These are phyloP conservation scores for Cheirogaleus medius DNA, from an alignment of 2,113 vertebrate species.

Conservation along the genomic window DNA sequence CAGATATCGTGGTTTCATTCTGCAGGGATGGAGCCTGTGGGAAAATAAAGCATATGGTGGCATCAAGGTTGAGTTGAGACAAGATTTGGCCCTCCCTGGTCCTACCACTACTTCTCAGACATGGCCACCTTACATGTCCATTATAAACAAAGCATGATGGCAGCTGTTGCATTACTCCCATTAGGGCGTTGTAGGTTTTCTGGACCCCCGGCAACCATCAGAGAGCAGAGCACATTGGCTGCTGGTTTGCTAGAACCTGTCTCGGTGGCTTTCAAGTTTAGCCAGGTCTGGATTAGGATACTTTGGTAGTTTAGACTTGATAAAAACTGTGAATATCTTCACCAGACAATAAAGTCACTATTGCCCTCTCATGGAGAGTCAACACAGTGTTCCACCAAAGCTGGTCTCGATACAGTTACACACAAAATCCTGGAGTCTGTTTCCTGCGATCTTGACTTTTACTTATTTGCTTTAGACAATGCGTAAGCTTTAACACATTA, in stretches of 20 bases:
- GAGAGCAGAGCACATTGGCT: background rate
- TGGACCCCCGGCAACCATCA: background rate
- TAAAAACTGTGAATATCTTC: background rate
- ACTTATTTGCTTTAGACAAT: background rate
- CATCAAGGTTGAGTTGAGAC: background rate
- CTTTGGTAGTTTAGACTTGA: background rate
- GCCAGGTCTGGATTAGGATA: background rate
- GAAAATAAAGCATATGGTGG: conserved; percentile 54
- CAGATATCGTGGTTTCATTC: conserved; percentile 63
- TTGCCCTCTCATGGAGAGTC: background rate
- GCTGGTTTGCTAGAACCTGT: background rate
- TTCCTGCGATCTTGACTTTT: background rate
- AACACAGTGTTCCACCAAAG: background rate
- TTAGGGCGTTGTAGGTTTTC: background rate
- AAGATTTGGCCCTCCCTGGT: background rate
- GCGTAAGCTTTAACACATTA: background rate
- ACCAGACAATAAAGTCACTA: conserved; percentile 1
- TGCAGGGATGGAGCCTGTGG: conserved; percentile 65
- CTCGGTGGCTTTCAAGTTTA: background rate
- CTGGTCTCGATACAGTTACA: background rate
- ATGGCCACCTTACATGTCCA: background rate
- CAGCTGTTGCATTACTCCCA: background rate
- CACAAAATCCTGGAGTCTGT: background rate
- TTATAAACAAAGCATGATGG: background rate
- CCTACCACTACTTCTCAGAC: background rate